Conservation (phyloP, 2,797 vertebrate species). For the Pseudomugil gertrudae region DNA sequence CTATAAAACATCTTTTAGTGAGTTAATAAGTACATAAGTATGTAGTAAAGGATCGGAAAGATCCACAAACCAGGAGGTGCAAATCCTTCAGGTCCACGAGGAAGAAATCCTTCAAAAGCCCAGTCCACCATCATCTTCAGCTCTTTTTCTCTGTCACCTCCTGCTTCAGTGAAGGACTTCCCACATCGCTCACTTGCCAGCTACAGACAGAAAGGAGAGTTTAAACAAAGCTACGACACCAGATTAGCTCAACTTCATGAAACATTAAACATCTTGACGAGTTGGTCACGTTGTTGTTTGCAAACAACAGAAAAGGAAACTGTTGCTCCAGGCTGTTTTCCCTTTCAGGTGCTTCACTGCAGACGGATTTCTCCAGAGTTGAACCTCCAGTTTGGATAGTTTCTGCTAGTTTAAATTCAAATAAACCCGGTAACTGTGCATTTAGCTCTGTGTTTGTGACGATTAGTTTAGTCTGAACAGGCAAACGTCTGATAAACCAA, state of each 20-base stretch:
- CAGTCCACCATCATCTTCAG: slow-evolving; percentile 81
- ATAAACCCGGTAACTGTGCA: no score
- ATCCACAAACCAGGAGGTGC: slow-evolving; percentile 55
- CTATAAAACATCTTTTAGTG: not conserved
- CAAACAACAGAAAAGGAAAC: no score
- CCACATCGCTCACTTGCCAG: slow-evolving; percentile 77
- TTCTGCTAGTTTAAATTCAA: no score
- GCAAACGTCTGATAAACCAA: no score
- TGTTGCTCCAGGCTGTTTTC: no score
- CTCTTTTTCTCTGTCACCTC: slow-evolving; percentile 69
- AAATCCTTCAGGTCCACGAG: slow-evolving; percentile 77
- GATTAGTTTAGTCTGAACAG: no score
- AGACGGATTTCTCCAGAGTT: no score
- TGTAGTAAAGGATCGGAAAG: not conserved
- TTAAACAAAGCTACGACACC: not conserved
- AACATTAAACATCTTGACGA: not conserved
- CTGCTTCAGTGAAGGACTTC: slow-evolving; percentile 66
- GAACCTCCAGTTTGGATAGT: no score
- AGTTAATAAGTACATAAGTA: not conserved
- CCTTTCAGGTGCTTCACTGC: no score
- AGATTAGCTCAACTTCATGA: not conserved
- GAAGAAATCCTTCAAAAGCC: slow-evolving; percentile 82
- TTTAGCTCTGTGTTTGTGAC: no score
- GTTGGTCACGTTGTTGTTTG: no score
- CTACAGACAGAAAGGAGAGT: slow-evolving; percentile 55